Evolutionary conservation across 2,888 invertebrate species (phyloP).

Genomic region (Archaeoteleia sp.): DNA sequence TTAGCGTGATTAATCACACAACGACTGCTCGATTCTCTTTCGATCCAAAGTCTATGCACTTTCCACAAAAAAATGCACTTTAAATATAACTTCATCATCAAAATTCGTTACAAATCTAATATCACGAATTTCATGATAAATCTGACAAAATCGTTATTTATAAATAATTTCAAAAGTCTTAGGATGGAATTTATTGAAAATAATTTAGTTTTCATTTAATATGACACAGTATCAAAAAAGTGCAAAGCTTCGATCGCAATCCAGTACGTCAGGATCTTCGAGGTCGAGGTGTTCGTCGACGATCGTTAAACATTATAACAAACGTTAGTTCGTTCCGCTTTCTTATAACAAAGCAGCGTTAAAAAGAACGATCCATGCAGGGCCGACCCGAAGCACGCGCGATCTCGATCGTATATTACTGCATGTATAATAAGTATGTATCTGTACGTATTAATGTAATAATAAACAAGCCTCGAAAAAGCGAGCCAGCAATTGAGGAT

Average conservation of each 20-base stretch:
- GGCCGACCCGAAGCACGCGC: conserved; percentile 72
- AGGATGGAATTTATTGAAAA: no score
- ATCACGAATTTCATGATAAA: no score
- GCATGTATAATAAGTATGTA: conserved; percentile 31
- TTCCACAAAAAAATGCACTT: conserved; percentile 10
- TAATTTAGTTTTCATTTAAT: no score
- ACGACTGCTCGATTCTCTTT: conserved; percentile 45
- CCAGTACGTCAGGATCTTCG: conserved; percentile 53
- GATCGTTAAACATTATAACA: conserved; percentile 45
- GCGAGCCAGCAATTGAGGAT: conserved; percentile 58
- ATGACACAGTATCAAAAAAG: conserved; percentile 23
- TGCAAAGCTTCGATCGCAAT: conserved; percentile 48
- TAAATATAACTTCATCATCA: no score
- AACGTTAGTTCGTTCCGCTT: conserved; percentile 48
- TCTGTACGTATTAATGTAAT: conserved; percentile 46
- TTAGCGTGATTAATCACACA: conserved; percentile 57
- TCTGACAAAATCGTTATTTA: no score
- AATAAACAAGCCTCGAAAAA: conserved; percentile 58
- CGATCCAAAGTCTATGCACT: conserved; percentile 50
- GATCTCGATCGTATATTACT: conserved; percentile 55
- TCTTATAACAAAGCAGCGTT: conserved; percentile 51
- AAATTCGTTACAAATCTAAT: background rate
- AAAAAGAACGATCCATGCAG: conserved; percentile 71
- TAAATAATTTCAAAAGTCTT: no score
- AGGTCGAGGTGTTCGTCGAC: conserved; percentile 50